Evolutionary conservation across 2,888 invertebrate genomes (phyloP).

Genomic region (Eurois occulta): DNA sequence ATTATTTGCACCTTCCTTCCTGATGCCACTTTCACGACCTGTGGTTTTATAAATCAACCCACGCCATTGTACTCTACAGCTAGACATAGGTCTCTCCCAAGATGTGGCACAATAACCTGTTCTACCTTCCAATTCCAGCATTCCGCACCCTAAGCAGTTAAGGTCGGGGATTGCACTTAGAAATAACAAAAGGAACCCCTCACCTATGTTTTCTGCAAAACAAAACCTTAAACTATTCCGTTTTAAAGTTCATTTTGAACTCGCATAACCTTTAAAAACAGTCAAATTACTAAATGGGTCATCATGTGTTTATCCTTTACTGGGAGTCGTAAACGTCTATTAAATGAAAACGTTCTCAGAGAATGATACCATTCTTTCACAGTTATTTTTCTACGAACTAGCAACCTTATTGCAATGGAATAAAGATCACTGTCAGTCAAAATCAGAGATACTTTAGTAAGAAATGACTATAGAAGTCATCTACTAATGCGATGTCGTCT

Average conservation of each 20-base stretch:
- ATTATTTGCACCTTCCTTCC: constrained; percentile 15
- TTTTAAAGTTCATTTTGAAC: background rate
- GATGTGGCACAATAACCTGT: background rate
- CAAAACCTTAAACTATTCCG: background rate
- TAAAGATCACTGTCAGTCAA: background rate
- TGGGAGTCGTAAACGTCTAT: constrained; percentile 39
- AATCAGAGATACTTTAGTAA: background rate
- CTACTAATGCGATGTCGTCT: constrained; percentile 24
- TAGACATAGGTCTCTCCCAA: background rate
- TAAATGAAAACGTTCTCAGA: constrained; percentile 26
- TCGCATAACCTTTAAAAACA: background rate
- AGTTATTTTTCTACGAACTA: background rate
- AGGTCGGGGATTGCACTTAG: too few relatives aligned
- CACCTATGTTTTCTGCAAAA: background rate
- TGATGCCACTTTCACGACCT: background rate
- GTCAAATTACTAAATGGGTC: constrained; percentile 16
- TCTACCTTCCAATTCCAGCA: background rate
- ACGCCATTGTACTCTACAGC: background rate
- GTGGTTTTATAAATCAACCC: background rate
- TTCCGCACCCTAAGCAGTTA: background rate
- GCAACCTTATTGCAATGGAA: background rate
- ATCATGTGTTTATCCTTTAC: constrained; percentile 41
- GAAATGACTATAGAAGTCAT: background rate
- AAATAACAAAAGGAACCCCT: too few relatives aligned
- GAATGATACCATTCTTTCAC: background rate